Evolutionary conservation across 2,113 vertebrate genomes (phyloP), one percentile per base, ranked within the genome.

Genomic region (Nothocercus julius): DNA sequence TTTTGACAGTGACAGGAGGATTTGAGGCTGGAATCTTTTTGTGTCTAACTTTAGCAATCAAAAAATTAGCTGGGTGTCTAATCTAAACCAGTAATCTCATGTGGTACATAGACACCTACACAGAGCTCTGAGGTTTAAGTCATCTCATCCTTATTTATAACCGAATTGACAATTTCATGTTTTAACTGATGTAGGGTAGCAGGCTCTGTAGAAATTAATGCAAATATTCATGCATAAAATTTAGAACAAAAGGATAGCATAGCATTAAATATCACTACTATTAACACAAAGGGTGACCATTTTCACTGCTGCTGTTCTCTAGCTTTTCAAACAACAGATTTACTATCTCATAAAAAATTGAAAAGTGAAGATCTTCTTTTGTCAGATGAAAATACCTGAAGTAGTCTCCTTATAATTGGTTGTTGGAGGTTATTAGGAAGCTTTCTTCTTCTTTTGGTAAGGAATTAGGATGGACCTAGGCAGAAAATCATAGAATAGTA

Each of bases 1-100:
- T 32, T 32, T 62, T 59, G 54, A 49, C 0, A 0, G 45, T 58
- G 24, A 6, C 30, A 70, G 34, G 13, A 70, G 4, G 20, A 78
- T 70, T 51, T 53, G 18, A 92, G 28, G 27, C 38, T 34, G 7
- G 34, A 22, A 19, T 58, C 85, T 92, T 90, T 59, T 7, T 28
- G 4, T 38, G 28, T 78, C 45, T 42, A 58, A 42, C 36, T 56
- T 77, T 62, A 53, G 7, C 6, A 25, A 25, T 62, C 36, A 36
- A 66, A 82, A 32, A 12, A 24, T 42, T 28, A 62, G 2, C 66
- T 27, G 74, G 6, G 6, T 84, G 20, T 64, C 59, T 64, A 32
- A 64, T 45, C 44, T 87, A 66, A 87, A 62, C 9, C 28, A 78
- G 19, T 47, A 84, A 62, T 62, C 7, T 16, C 24, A 27, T 24